phyloP scores from a whole-genome alignment of 2,113 vertebrate genomes.

The western clawed frog (Xenopus tropicalis) region DNA sequence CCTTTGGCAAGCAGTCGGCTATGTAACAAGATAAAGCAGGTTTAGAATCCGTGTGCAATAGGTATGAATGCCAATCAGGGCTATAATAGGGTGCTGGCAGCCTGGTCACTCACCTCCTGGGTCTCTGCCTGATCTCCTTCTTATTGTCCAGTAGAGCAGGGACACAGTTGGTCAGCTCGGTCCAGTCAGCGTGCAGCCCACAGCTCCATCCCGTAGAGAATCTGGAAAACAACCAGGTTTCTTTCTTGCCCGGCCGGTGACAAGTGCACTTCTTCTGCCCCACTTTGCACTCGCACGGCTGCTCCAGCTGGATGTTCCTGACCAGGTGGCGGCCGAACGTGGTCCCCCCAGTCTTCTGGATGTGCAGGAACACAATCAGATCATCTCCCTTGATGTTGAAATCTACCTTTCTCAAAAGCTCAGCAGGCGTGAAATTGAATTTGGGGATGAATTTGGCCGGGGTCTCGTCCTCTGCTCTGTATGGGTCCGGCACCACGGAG shows the following conservation, averaged over 20 bases:
- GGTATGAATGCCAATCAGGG: too few relatives aligned
- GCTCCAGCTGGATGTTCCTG: slow-evolving; percentile 92
- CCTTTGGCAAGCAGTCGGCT: too few relatives aligned
- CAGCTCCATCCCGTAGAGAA: slow-evolving; percentile 85
- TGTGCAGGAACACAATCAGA: slow-evolving; percentile 81
- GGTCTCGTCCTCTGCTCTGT: slow-evolving; percentile 83
- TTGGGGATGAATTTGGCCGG: slow-evolving; percentile 81
- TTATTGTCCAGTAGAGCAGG: slow-evolving; percentile 79
- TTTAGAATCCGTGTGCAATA: too few relatives aligned
- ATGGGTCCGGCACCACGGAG: slow-evolving; percentile 72
- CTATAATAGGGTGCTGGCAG: neutral
- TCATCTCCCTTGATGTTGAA: slow-evolving; percentile 93
- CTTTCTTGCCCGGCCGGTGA: slow-evolving; percentile 86
- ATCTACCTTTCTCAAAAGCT: slow-evolving; percentile 76
- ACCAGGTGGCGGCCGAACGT: slow-evolving; percentile 88
- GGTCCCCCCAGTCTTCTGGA: slow-evolving; percentile 82
- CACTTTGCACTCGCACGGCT: slow-evolving; percentile 89
- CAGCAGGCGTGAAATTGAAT: slow-evolving; percentile 81
- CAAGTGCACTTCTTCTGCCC: slow-evolving; percentile 98
- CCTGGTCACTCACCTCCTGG: slow-evolving; percentile 71
- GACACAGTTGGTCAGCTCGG: slow-evolving; percentile 79
- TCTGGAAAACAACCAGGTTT: slow-evolving; percentile 88
- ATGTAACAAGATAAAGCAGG: too few relatives aligned
- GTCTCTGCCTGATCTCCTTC: slow-evolving; percentile 62
- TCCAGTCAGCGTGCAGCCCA: slow-evolving; percentile 80